A percentile compares a stretch with the other conserved stretches of the same genome.
These are phyloP conservation scores for Pholis gunnellus DNA, from an alignment of 2,113 vertebrate genomes.

Conservation along the genomic window DNA sequence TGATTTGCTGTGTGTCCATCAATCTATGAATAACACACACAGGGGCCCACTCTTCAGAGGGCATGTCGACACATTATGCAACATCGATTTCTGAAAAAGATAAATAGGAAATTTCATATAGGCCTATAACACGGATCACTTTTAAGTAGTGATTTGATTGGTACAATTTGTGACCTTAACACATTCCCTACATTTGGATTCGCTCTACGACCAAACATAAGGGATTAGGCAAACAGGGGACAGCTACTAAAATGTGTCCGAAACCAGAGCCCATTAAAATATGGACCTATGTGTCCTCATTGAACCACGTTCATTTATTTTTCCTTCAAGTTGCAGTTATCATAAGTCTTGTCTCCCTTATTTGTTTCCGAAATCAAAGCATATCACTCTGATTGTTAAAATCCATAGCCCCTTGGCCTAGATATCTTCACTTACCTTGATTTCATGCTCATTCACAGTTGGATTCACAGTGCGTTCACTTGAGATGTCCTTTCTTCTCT, in stretches of 20 bases:
- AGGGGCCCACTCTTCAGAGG: background rate
- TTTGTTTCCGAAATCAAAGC: slow-evolving; percentile 21
- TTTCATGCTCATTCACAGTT: slow-evolving; percentile 20
- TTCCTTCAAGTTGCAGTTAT: background rate
- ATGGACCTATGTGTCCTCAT: background rate
- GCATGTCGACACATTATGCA: background rate
- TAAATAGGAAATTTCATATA: background rate
- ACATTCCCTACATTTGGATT: background rate
- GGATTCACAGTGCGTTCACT: slow-evolving; percentile 17
- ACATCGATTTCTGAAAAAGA: background rate
- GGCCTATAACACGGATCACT: background rate
- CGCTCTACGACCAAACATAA: background rate
- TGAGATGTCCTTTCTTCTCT: slow-evolving; percentile 46
- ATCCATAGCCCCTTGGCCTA: slow-evolving; percentile 9
- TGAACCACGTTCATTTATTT: background rate
- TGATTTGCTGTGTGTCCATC: background rate
- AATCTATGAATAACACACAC: background rate
- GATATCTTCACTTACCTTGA: slow-evolving; percentile 42
- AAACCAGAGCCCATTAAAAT: slow-evolving; percentile 11
- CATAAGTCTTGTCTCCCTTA: background rate
- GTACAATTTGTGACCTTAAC: background rate
- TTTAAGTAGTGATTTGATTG: slow-evolving; percentile 1
- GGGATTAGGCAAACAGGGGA: background rate
- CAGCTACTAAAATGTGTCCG: slow-evolving; percentile 3
- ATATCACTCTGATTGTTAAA: background rate